These are phyloP conservation scores for Aromia moschata DNA, from an alignment of 2,888 invertebrate species.

Conservation along the genomic window DNA sequence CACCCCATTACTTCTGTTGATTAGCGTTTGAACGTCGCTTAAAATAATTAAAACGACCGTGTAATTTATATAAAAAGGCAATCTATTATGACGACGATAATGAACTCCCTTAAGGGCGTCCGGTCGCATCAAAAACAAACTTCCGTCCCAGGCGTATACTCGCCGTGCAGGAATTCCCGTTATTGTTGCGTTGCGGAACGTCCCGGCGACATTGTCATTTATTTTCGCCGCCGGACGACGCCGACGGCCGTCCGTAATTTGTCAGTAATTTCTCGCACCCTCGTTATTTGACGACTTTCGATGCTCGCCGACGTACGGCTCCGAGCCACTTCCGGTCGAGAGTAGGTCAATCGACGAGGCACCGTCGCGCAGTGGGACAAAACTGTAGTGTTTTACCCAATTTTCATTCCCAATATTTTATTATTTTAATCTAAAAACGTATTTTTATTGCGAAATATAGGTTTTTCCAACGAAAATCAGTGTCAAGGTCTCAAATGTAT, in stretches of 20 bases:
- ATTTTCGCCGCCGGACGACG: neutral
- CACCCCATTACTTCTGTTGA: too few relatives aligned
- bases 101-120: neutral
- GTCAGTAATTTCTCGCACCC: neutral
- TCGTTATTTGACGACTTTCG: neutral
- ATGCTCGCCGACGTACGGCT: neutral
- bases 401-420: too few relatives aligned
- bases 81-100: too few relatives aligned
- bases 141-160: neutral
- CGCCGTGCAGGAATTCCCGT: neutral
- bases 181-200: neutral
- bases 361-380: too few relatives aligned
- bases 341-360: neutral
- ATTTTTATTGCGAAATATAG: too few relatives aligned
- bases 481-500: too few relatives aligned
- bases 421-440: too few relatives aligned
- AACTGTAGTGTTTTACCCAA: too few relatives aligned
- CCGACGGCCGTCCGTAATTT: neutral
- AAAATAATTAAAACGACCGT: too few relatives aligned
- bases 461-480: too few relatives aligned
- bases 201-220: neutral
- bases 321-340: neutral
- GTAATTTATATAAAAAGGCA: too few relatives aligned
- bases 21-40: too few relatives aligned
- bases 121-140: neutral